Percentiles rank a stretch among this genome's conserved stretches.
Conservation (phyloP, 2,888 invertebrate genomes). For the Sinotaia quadrata region DNA sequence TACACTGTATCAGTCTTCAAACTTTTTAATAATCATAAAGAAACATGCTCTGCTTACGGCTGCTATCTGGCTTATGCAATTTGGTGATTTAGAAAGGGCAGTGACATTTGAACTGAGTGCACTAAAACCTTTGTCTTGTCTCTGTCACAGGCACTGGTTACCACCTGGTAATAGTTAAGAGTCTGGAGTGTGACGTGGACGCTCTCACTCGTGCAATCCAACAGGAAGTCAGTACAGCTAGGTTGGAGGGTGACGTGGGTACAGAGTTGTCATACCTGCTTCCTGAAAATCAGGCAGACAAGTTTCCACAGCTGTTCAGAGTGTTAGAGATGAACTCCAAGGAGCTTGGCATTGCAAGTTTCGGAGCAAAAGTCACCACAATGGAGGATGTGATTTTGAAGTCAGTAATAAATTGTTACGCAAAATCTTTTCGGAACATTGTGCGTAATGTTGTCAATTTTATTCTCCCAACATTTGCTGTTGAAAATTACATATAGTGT, state of each 20-base stretch:
- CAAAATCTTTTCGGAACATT: too few species aligned
- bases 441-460: too few species aligned
- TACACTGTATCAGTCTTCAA: too few species aligned
- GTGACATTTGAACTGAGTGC: too few species aligned
- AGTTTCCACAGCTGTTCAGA: conserved; percentile 62
- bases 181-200: conserved; percentile 72
- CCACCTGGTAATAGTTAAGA: conserved; percentile 80
- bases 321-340: conserved; percentile 61
- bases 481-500: too few species aligned
- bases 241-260: conserved; percentile 72
- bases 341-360: conserved; percentile 81
- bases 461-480: too few species aligned
- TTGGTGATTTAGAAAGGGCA: too few species aligned
- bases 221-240: conserved; percentile 79
- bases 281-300: conserved; percentile 60
- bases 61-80: too few species aligned
- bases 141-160: conserved; percentile 81
- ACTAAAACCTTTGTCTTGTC: too few species aligned
- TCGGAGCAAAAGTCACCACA: conserved; percentile 87
- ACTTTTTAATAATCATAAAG: too few species aligned
- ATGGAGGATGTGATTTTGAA: conserved; percentile 85
- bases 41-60: too few species aligned
- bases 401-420: conserved; percentile 41
- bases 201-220: conserved; percentile 78
- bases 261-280: conserved; percentile 68